Base-by-base conservation (phyloP, 2,888 invertebrate genomes). In the Microctonus brassicae region DNA sequence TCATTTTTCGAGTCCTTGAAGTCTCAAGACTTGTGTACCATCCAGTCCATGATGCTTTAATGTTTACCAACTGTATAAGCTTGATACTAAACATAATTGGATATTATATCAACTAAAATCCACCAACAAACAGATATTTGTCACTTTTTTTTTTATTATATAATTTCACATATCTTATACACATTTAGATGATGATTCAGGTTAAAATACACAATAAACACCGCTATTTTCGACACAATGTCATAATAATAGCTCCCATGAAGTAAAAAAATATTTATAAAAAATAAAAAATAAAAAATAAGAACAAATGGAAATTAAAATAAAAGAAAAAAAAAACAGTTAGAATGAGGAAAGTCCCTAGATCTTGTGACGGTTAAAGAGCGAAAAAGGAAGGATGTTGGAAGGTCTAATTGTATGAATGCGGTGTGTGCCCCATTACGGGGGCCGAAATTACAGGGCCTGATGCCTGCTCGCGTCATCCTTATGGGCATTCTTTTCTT, bases 381-480 rank as follows among this genome's bases (percentile, higher is more conserved):
- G 74, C 75, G 65, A 52, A 68, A 66, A 39, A 77, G 75, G 76
- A 76, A 80, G 77, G 83, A 80, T 79, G 80, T 81, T 80, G 82
- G 80, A 82, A 84, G 83, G 83, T 83, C 84, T 84, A 83, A 85
- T 86, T 86, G 86, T 81, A 81, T 82, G 80, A 83, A 55, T 11
- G 77, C 78, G 77, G 80, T 82, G 62, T 4, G 77, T 78, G 77
- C 75, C 77, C 83, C 81, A 85, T 86, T 85, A 85, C 80, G 73
- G 78, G 77, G 74, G 74, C 79, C 79, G 75, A 86, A 86, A 86
- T 86, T 86, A 86, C 83, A 85, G 85, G 86, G 82, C 80, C 81
- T 78, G 67, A 75, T 70, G 72, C 77, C 74, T 75, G 76, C 7
- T 29, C 7, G 29, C 77, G 80, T 77, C 77, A 13, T 58, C 36